phyloP scores from a whole-genome alignment of 2,888 invertebrate species.

The Stenodera caucasica region DNA sequence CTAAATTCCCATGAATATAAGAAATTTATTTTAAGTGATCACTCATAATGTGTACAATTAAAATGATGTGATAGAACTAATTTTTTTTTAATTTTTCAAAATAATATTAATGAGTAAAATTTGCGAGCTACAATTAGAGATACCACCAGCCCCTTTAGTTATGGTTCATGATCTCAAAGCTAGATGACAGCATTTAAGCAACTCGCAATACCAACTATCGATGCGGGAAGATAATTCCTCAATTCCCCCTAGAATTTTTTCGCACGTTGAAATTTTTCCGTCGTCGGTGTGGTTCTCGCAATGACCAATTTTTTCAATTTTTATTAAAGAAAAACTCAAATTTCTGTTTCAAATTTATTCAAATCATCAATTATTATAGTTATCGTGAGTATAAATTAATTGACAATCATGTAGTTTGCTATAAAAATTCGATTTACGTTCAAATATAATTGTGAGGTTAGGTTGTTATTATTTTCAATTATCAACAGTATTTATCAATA shows the following conservation, averaged over 20 bases:
- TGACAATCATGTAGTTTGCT: neutral
- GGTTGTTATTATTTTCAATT: neutral
- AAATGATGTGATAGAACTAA: too few relatives aligned
- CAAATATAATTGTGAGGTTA: neutral
- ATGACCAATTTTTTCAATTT: neutral
- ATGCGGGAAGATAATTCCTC: neutral
- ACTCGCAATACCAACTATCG: neutral
- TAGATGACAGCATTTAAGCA: neutral
- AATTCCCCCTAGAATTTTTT: neutral
- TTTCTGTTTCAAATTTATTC: neutral
- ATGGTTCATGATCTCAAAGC: neutral
- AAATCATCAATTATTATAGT: neutral
- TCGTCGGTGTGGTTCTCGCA: neutral
- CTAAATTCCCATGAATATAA: too few relatives aligned
- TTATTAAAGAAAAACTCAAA: neutral
- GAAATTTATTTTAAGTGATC: too few relatives aligned
- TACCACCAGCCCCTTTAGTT: neutral
- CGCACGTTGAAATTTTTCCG: neutral
- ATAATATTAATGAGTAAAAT: too few relatives aligned
- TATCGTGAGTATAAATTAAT: neutral
- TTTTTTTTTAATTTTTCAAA: too few relatives aligned
- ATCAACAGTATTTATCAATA: too few relatives aligned
- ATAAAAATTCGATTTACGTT: neutral
- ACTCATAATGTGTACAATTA: too few relatives aligned
- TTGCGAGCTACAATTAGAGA: neutral